phyloP scores from a whole-genome alignment of 2,888 invertebrate species.

The Papilio protenor region DNA sequence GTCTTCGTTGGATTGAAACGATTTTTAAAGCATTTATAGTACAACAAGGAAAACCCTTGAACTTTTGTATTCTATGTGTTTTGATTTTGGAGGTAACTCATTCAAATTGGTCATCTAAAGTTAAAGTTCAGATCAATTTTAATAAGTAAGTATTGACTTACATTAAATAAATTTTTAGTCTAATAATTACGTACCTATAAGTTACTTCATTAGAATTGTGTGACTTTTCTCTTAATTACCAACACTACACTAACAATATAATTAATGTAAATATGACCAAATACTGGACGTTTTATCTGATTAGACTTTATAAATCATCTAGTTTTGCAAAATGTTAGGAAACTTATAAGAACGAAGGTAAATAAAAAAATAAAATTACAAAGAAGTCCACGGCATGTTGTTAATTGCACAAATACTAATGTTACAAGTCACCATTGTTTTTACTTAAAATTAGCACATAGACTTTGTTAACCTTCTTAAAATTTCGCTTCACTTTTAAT shows the following conservation, averaged over 20 bases:
- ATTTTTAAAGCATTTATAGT: not conserved
- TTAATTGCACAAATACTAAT: slow-evolving; percentile 56
- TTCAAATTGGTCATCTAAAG: too few relatives aligned
- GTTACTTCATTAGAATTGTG: not conserved
- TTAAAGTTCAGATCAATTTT: too few relatives aligned
- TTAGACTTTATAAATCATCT: not conserved
- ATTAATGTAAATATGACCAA: not conserved
- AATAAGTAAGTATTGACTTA: too few relatives aligned
- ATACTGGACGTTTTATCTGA: not conserved
- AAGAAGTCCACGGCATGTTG: slow-evolving; percentile 52
- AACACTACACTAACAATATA: not conserved
- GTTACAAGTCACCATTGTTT: slow-evolving; percentile 70
- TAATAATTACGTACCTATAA: not conserved
- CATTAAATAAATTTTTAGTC: not conserved
- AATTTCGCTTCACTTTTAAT: slow-evolving; percentile 58
- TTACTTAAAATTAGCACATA: slow-evolving; percentile 64
- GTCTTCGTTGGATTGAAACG: not conserved
- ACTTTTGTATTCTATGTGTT: too few relatives aligned
- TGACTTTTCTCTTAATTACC: not conserved
- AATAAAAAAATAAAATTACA: slow-evolving; percentile 30
- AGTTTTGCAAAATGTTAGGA: slow-evolving; percentile 11
- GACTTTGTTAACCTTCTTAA: slow-evolving; percentile 63
- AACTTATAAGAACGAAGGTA: slow-evolving; percentile 10
- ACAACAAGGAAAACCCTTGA: too few relatives aligned
- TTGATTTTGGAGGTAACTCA: too few relatives aligned